These are phyloP conservation scores for Matsumurasca onukii DNA, from an alignment of 1,140 invertebrate genomes.

Conservation along the genomic window DNA sequence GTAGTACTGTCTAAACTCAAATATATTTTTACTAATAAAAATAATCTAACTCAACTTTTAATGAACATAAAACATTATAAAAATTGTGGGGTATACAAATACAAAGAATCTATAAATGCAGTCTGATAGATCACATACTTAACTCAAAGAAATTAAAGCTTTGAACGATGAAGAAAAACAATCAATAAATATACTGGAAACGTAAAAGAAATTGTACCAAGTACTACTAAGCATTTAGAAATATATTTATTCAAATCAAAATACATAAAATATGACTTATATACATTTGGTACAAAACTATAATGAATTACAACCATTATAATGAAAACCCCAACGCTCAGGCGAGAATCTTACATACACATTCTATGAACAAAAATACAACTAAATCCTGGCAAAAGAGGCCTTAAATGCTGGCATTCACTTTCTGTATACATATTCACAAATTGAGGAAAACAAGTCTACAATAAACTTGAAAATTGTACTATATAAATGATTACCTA, in stretches of 20 bases:
- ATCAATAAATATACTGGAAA: too few species aligned
- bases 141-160: too few species aligned
- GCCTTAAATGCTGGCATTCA: neutral
- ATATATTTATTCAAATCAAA: conserved; percentile 10
- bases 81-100: too few species aligned
- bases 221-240: too few species aligned
- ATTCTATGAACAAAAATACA: neutral
- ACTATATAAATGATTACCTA: neutral
- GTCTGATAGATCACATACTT: too few species aligned
- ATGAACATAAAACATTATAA: too few species aligned
- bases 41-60: too few species aligned
- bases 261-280: conserved; percentile 17
- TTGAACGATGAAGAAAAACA: too few species aligned
- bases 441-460: neutral
- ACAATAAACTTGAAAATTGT: neutral
- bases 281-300: conserved; percentile 21
- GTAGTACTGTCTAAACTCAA: too few species aligned
- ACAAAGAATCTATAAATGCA: too few species aligned
- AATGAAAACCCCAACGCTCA: neutral
- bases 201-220: too few species aligned
- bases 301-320: conserved; percentile 8
- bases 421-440: neutral
- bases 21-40: too few species aligned
- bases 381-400: neutral
- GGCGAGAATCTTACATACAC: neutral